phyloP scores from a whole-genome alignment of 2,888 invertebrate genomes.

The Acronicta alni region DNA sequence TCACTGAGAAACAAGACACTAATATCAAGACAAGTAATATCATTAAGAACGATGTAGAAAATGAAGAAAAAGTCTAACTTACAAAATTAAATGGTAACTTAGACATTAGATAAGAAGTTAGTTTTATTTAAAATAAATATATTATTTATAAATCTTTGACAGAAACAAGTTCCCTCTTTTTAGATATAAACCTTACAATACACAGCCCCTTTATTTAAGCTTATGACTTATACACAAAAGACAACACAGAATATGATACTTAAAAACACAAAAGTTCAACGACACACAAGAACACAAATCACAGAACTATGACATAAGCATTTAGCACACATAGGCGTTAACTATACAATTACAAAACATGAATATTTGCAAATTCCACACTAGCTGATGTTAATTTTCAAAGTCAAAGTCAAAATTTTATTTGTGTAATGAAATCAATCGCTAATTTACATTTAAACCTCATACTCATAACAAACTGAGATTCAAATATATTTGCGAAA shows the following conservation, averaged over 20 bases:
- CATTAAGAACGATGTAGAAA: too few species aligned
- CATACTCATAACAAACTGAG: too few species aligned
- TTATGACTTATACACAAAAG: not conserved
- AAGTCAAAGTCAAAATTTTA: not conserved
- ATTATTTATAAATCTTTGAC: too few species aligned
- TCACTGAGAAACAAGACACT: too few species aligned
- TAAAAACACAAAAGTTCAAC: slow-evolving; percentile 42
- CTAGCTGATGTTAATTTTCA: slow-evolving; percentile 4
- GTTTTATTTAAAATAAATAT: too few species aligned
- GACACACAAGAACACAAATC: slow-evolving; percentile 39
- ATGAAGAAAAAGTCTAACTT: too few species aligned
- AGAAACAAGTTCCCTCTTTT: not conserved
- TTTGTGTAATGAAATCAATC: not conserved
- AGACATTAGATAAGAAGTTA: too few species aligned
- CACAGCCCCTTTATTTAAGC: not conserved
- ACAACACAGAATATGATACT: not conserved
- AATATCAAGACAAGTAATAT: too few species aligned
- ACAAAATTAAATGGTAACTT: too few species aligned
- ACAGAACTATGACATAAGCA: slow-evolving; percentile 49
- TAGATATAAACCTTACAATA: not conserved
- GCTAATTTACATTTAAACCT: not conserved
- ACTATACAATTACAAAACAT: not conserved
- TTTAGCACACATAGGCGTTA: slow-evolving; percentile 44
- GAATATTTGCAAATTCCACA: slow-evolving; percentile 6
- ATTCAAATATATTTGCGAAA: too few species aligned